Evolutionary conservation across 2,113 vertebrate species (phyloP), one percentile per base, ranked within the genome.

Genomic region (Antennarius striatus): DNA sequence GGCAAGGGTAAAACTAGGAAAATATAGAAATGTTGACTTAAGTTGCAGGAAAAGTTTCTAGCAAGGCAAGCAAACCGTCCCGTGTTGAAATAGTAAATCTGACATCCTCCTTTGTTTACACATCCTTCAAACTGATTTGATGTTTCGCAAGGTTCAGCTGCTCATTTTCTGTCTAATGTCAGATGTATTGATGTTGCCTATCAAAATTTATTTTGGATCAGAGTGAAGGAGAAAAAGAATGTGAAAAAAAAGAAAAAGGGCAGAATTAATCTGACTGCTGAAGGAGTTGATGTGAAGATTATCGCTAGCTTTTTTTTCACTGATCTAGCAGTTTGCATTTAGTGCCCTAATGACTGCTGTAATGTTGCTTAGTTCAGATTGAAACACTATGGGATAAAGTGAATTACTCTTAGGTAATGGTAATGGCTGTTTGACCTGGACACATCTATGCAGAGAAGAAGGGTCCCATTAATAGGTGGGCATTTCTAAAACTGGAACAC

Each of bases 351-450:
- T 88, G 84, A 55, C 56, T 77, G 45, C 29, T 50, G 22, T 87
- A 85, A 88, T 86, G 68, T 78, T 65, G 88, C 85, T 81, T 72
- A 73, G 74, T 74, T 63, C 45, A 68, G 61, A 83, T 85, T 79
- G 84, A 85, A 88, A 77, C 77, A 84, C 80, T 81, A 79, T 6
- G 53, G 73, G 49, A 43, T 70, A 50, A 65, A 81, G 67, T 54
- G 67, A 85, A 79, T 83, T 61, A 63, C 77, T 56, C 75, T 53
- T 32, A 77, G 68, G 68, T 74, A 68, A 62, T 65, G 56, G 75
- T 88, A 84, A 89, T 81, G 67, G 46, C 71, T 72, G 36, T 81
- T 75, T 88, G 82, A 83, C 82, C 75, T 56, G 36, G 68, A 56
- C 56, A 62, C 68, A 59, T 79, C 64, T 46, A 56, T 0, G 50